Conservation (phyloP, 1,140 invertebrate genomes). For the Phymastichus coffea region DNA sequence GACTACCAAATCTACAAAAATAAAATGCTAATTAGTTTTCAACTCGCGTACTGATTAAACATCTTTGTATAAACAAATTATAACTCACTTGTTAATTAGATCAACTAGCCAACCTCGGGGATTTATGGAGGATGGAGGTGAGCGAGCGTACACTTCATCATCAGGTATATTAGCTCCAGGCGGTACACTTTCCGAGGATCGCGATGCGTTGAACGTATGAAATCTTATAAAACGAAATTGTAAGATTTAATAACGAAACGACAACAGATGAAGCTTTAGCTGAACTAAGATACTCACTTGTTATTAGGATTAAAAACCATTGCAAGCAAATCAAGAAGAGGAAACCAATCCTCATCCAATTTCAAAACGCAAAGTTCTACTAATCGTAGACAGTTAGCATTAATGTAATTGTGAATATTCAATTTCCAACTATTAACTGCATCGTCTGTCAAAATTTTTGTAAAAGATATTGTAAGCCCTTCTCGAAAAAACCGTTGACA, state of each 20-base stretch:
- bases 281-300: constrained; percentile 69
- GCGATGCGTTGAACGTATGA: constrained; percentile 87
- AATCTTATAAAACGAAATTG: constrained; percentile 75
- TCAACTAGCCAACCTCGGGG: constrained; percentile 93
- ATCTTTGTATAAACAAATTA: constrained; percentile 19
- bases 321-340: constrained; percentile 86
- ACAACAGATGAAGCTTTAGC: too few species aligned
- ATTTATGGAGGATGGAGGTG: constrained; percentile 73
- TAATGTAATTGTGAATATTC: constrained; percentile 94
- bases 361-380: constrained; percentile 90
- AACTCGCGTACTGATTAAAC: background rate
- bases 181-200: constrained; percentile 78
- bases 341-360: constrained; percentile 90
- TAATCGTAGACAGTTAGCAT: constrained; percentile 88
- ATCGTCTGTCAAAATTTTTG: constrained; percentile 97
- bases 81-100: constrained; percentile 79
- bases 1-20: constrained; percentile 76
- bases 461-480: constrained; percentile 92
- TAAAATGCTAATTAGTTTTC: constrained; percentile 4
- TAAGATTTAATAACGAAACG: too few species aligned
- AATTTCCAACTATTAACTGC: constrained; percentile 97
- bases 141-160: constrained; percentile 79
- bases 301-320: constrained; percentile 92
- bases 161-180: constrained; percentile 64
- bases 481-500: constrained; percentile 96